These are phyloP conservation scores for Mythimna lalbum DNA, from an alignment of 2,888 invertebrate species.

Conservation along the genomic window DNA sequence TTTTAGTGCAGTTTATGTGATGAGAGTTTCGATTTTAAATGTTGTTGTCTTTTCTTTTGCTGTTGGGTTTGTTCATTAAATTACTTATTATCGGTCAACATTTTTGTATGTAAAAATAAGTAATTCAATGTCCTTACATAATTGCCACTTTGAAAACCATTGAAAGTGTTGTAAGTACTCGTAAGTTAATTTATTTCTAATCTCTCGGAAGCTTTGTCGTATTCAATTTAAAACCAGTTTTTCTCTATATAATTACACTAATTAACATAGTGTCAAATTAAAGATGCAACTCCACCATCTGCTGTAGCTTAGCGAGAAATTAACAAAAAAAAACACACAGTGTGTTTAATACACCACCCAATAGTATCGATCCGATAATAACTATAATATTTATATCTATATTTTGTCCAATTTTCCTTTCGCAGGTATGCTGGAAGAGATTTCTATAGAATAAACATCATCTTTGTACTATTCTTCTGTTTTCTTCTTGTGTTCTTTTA, in stretches of 20 bases:
- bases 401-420: too few species aligned
- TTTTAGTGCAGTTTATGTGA: constrained; percentile 28
- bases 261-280: too few species aligned
- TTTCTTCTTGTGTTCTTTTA: too few species aligned
- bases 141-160: neutral
- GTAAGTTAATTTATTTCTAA: neutral
- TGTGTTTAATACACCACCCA: too few species aligned
- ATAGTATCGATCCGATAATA: too few species aligned
- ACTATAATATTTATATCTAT: too few species aligned
- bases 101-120: too few species aligned
- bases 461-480: too few species aligned
- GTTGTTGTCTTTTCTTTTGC: constrained; percentile 9
- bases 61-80: neutral
- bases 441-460: too few species aligned
- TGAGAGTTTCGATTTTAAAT: constrained; percentile 14
- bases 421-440: too few species aligned
- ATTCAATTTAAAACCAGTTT: neutral
- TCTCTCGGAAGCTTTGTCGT: neutral
- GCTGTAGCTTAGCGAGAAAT: neutral
- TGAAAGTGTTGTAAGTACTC: neutral
- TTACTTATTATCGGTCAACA: neutral
- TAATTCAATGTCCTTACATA: neutral
- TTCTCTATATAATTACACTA: too few species aligned
- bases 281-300: constrained; percentile 7
- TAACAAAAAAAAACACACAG: too few species aligned